Percentiles rank a stretch among this genome's conserved stretches.
Conservation (phyloP, 2,113 vertebrate genomes). For the Microcebus griseorufus region DNA sequence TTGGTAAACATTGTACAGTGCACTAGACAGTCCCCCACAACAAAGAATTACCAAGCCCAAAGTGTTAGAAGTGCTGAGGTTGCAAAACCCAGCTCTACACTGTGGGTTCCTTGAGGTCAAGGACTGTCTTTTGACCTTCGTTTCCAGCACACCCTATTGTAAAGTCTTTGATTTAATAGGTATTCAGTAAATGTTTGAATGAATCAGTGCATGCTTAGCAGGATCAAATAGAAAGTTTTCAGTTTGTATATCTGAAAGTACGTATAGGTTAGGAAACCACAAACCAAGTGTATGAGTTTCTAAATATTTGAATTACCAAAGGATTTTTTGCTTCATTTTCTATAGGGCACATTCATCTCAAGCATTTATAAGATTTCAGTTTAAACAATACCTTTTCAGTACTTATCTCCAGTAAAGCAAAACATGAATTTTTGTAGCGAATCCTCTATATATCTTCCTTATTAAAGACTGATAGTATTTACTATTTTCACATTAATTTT, state of each 20-base stretch:
- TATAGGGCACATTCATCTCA: not conserved
- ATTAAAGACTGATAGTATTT: slow-evolving; percentile 19
- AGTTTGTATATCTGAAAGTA: not conserved
- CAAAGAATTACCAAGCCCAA: not conserved
- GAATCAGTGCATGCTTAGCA: not conserved
- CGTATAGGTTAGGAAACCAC: not conserved
- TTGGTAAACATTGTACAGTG: not conserved
- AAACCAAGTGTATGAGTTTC: not conserved
- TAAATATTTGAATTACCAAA: slow-evolving; percentile 41
- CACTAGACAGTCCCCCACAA: too few species aligned
- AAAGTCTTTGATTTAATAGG: not conserved
- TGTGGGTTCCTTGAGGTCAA: not conserved
- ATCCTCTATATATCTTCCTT: not conserved
- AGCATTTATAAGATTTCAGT: slow-evolving; percentile 34
- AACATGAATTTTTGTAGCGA: not conserved
- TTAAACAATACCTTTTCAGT: not conserved
- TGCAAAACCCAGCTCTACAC: not conserved
- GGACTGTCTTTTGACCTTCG: not conserved
- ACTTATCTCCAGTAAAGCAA: not conserved
- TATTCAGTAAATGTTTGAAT: not conserved
- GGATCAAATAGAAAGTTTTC: not conserved
- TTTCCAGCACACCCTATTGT: not conserved
- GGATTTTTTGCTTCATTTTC: not conserved
- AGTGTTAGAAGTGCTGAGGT: not conserved
- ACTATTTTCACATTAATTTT: slow-evolving; percentile 1